Base-by-base conservation (phyloP, 2,888 invertebrate species). In the Achlya flavicornis region DNA sequence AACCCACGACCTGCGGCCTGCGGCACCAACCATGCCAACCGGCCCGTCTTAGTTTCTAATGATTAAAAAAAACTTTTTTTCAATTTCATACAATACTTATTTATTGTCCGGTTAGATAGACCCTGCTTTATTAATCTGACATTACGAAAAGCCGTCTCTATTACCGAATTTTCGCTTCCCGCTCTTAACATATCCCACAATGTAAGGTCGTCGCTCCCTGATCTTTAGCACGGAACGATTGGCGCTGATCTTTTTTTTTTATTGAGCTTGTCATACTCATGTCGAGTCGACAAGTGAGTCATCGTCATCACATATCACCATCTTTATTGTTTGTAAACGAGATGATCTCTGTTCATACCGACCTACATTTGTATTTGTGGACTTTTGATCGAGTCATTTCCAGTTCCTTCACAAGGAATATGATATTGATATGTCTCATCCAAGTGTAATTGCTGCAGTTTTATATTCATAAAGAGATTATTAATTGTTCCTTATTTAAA, bases 191-290 rank as follows among this genome's bases (percentile, higher is more conserved):
- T 72, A 65, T 1, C 10, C 81, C 80, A 69, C 62, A 63, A 48
- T 59, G 46, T 76, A 83, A 86, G 93, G 92, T 93, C 92, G 89
- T 81, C 91, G 92, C 87, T 82, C 92, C 84, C 88, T 84, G 87
- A 92, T 91, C 93, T 92, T 92, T 82, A 83, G 89, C 79, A 85
- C 87, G 86, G 85, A 88, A 87, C 89, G 89, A 87, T 87, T 85
- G 87, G 79, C 81, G 83, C 84, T 86, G 87, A 85, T 87, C 86
- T 88, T 88, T 89, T 60, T 41, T 58, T 90, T 90, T 91, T 87
- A 89, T 89, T 87, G 82, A 81, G 73, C 81, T 76, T 78, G 84
- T 86, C 83, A 86, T 85, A 71, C 73, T 53, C 19, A 76, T 75
- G 71, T 67, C 66, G 66, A 63, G 65, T 70, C 67, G 69, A 53